Conservation (phyloP, 2,113 vertebrate species). For the Myxocyprinus asiaticus region DNA sequence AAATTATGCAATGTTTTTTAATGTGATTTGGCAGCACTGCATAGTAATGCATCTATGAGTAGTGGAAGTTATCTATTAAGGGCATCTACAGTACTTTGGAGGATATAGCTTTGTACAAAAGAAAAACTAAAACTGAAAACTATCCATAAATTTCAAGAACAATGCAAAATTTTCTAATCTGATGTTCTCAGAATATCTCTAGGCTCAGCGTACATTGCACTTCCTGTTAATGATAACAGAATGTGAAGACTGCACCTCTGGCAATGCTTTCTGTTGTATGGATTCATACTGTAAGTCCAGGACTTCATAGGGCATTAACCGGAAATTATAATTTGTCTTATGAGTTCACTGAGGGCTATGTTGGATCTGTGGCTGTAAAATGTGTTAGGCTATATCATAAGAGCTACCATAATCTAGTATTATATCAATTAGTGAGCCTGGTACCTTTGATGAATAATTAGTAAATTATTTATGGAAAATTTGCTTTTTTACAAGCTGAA, state of each 20-base stretch:
- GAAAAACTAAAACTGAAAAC: neutral
- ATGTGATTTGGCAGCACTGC: too few species aligned
- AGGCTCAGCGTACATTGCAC: constrained; percentile 1
- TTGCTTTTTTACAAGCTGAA: too few species aligned
- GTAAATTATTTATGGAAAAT: neutral
- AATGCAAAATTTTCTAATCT: neutral
- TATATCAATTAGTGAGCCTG: neutral
- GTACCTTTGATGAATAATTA: neutral
- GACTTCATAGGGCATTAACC: neutral
- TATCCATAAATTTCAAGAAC: neutral
- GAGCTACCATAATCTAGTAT: too few species aligned
- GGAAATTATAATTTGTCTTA: neutral
- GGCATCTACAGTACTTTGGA: too few species aligned
- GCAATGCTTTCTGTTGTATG: neutral
- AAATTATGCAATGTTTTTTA: too few species aligned
- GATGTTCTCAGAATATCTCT: constrained; percentile 6
- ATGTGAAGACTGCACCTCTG: neutral
- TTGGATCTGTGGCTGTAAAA: too few species aligned
- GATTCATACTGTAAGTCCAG: constrained; percentile 8
- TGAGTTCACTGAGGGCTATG: neutral
- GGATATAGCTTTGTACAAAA: neutral
- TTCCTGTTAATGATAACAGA: constrained; percentile 28
- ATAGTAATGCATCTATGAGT: too few species aligned
- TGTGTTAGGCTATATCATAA: too few species aligned
- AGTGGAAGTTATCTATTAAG: too few species aligned